Conservation (phyloP, 2,797 vertebrate genomes). For the Thripadectes ignobilis region DNA sequence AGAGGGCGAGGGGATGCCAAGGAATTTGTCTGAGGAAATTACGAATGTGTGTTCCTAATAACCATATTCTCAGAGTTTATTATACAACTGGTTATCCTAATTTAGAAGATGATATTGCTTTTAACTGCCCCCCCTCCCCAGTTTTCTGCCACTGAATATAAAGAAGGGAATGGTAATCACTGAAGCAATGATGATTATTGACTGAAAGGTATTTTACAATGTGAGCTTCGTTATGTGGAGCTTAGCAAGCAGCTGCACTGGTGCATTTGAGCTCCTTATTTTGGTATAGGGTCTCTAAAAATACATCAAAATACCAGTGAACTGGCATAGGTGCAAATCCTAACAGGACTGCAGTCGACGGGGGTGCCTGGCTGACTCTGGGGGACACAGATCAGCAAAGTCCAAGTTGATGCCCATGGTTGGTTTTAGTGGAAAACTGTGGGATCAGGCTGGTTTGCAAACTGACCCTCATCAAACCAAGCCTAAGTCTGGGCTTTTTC, state of each 20-base stretch:
- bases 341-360: fast-evolving
- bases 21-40: conserved; percentile 3
- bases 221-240: conserved; percentile 20
- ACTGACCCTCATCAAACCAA: neutral
- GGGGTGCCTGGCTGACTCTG: neutral
- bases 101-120: conserved; percentile 8
- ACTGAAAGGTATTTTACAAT: conserved; percentile 66
- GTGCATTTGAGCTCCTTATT: conserved; percentile 13
- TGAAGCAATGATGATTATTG: conserved; percentile 64
- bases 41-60: neutral
- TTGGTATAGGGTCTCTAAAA: neutral
- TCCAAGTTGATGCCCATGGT: neutral
- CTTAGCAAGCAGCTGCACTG: conserved; percentile 44
- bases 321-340: neutral
- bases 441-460: neutral
- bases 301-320: neutral
- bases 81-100: neutral
- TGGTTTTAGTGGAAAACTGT: neutral
- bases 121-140: neutral
- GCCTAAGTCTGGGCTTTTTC: neutral
- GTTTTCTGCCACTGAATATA: conserved; percentile 41
- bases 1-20: neutral
- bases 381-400: neutral
- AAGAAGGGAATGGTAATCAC: conserved; percentile 57
- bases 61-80: neutral